Base-by-base conservation (phyloP, 2,797 vertebrate species). In the Enteromius mattozi region DNA sequence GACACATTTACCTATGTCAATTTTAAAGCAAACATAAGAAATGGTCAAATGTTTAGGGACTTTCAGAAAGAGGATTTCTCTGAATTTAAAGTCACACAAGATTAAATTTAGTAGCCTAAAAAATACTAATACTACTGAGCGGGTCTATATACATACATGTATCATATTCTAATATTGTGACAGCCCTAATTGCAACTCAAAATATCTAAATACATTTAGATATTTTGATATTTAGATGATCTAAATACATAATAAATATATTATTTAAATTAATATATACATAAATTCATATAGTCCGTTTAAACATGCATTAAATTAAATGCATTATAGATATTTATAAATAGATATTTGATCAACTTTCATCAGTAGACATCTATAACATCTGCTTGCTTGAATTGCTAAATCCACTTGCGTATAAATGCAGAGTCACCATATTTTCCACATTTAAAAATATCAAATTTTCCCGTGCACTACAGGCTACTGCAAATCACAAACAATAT, bases 401-500 rank as follows among this genome's bases (percentile, higher is more conserved):
- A 24, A 78, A 78, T 19, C 56, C 2, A 27, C n/a, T 45, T 21
- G 1, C 13, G n/a, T 5, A 54, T 27, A 45, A 69, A 69, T 9
- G 13, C 24, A 59, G 3, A 70, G n/a, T 71, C 59, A 59, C 24
- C 5, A 27, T 37, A 56, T 71, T 72, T 42, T 72, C 37, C 2
- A 17, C 17, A n/a, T 47, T 24, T 49, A 75, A 75, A 63, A 76
- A 76, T 49, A 40, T 51, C 2, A 37, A 21, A 74, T 35, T 66
- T 81, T 59, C 66, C 47, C 27, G 9, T 17, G 40, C 24, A 78
- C 21, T n/a, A 78, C 54, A 61, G 56, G n/a, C 8, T 68, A 40
- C 61, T 19, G 45, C 45, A 66, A 47, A 75, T 66, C 45, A 54
- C 59, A 82, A 35, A 51, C 70, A 49, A 65, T 24, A 35, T 35